These are phyloP conservation scores for Gari tellinella DNA, from an alignment of 2,888 invertebrate genomes.

Conservation along the genomic window DNA sequence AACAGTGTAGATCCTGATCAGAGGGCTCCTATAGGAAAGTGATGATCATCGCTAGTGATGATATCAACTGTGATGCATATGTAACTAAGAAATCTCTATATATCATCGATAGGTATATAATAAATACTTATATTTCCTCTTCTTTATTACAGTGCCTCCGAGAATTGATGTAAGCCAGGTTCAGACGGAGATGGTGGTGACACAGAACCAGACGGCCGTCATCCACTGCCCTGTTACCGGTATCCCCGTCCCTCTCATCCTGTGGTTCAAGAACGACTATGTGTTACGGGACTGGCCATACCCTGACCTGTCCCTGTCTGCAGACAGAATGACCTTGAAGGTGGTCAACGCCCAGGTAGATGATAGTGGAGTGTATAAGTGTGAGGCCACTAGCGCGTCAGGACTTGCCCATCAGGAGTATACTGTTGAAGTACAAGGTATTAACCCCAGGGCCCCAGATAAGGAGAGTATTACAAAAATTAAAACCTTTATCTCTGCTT, in stretches of 20 bases:
- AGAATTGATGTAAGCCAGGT: constrained; percentile 68
- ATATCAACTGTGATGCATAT: too few species aligned
- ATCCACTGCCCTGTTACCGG: constrained; percentile 83
- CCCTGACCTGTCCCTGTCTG: constrained; percentile 73
- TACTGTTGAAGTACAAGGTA: constrained; percentile 77
- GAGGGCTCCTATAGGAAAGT: too few species aligned
- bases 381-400: constrained; percentile 85
- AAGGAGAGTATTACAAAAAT: too few species aligned
- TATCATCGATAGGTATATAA: too few species aligned
- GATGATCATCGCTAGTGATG: too few species aligned
- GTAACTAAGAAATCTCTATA: too few species aligned
- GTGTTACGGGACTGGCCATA: constrained; percentile 79
- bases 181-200: constrained; percentile 75
- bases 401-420: constrained; percentile 81
- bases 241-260: constrained; percentile 83
- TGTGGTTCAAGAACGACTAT: constrained; percentile 82
- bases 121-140: too few species aligned
- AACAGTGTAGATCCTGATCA: too few species aligned
- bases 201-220: constrained; percentile 80
- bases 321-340: constrained; percentile 82
- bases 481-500: too few species aligned
- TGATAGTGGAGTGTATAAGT: constrained; percentile 84
- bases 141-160: constrained; percentile 78
- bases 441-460: too few species aligned
- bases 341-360: constrained; percentile 79